Percentiles rank a stretch among this genome's conserved stretches.
Conservation (phyloP, 2,888 invertebrate genomes). For the Encarsia formosa region DNA sequence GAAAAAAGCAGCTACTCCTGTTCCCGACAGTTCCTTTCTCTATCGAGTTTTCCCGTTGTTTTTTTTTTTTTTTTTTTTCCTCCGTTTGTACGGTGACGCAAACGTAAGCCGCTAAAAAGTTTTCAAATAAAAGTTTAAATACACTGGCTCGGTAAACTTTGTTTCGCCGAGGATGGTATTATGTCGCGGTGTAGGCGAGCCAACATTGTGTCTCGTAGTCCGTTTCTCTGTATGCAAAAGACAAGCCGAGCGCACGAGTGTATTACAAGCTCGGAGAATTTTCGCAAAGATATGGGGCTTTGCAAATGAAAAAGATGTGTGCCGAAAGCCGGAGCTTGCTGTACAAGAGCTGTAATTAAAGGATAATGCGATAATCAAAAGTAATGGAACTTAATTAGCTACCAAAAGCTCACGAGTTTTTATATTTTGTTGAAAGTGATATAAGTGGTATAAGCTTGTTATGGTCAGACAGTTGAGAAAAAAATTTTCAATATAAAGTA, state of each 20-base stretch:
- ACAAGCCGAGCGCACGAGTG: not conserved
- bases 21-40: conserved; percentile 23
- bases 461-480: too few relatives aligned
- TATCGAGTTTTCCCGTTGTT: conserved; percentile 1
- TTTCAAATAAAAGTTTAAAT: conserved; percentile 51
- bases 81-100: not conserved
- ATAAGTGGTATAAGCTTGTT: too few relatives aligned
- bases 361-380: too few relatives aligned
- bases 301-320: not conserved
- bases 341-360: too few relatives aligned
- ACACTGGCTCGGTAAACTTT: conserved; percentile 42
- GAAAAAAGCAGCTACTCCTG: too few relatives aligned
- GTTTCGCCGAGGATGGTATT: conserved; percentile 33
- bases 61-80: conserved; percentile 3
- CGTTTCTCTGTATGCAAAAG: too few relatives aligned
- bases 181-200: conserved; percentile 13
- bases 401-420: too few relatives aligned
- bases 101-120: conserved; percentile 43
- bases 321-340: too few relatives aligned
- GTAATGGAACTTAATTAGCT: too few relatives aligned
- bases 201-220: too few relatives aligned
- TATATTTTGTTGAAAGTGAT: too few relatives aligned
- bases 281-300: conserved; percentile 37
- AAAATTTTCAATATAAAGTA: too few relatives aligned
- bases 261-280: conserved; percentile 1